These are phyloP conservation scores for Murina feae DNA, from an alignment of 2,113 vertebrate genomes.

Conservation along the genomic window DNA sequence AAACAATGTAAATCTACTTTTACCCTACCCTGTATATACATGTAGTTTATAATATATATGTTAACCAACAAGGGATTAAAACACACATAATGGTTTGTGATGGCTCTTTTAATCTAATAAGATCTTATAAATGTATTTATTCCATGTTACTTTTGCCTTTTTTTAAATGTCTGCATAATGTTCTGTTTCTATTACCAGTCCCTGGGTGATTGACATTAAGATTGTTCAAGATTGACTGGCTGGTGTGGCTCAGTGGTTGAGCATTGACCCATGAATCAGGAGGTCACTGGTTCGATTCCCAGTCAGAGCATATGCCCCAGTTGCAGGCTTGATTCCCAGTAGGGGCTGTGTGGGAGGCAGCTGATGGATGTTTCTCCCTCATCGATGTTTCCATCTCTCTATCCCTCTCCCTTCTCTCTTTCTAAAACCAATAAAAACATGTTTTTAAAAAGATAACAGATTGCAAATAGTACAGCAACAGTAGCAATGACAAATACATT, in stretches of 20 bases:
- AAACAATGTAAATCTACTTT: not conserved
- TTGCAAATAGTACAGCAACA: not conserved
- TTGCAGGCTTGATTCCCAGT: too few species aligned
- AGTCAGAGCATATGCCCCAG: too few species aligned
- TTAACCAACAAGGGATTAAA: not conserved
- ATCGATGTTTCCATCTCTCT: too few species aligned
- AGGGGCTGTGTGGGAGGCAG: too few species aligned
- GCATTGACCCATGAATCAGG: too few species aligned
- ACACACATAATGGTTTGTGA: not conserved
- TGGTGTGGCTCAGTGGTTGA: too few species aligned
- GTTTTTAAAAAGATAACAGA: too few species aligned
- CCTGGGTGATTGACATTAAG: not conserved
- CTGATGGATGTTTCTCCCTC: too few species aligned
- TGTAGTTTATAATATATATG: not conserved
- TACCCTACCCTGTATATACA: not conserved
- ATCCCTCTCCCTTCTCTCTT: too few species aligned
- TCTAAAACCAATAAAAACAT: too few species aligned
- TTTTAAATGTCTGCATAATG: not conserved
- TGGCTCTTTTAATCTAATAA: not conserved
- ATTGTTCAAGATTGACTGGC: not conserved
- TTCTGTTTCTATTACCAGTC: not conserved
- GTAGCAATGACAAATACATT: not conserved
- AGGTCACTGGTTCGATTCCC: too few species aligned
- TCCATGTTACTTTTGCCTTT: not conserved
- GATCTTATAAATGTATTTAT: not conserved